Conservation (phyloP, 2,888 invertebrate species). For the Conchocele bisecta region DNA sequence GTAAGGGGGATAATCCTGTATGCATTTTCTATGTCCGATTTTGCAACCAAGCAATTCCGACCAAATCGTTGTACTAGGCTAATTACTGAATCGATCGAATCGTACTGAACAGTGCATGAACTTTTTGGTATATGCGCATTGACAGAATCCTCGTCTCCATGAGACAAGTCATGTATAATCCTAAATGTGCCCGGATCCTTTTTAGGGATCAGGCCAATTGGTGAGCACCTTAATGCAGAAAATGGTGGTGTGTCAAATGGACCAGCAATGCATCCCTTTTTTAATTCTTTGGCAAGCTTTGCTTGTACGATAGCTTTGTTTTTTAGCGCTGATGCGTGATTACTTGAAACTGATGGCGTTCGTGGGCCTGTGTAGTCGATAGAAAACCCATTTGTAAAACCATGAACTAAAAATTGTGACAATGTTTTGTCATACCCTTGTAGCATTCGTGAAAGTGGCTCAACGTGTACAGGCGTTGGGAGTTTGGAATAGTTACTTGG, state of each 20-base stretch:
- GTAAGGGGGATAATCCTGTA: conserved; percentile 30
- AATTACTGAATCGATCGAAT: conserved; percentile 20
- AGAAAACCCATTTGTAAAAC: neutral
- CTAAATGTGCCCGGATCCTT: conserved; percentile 12
- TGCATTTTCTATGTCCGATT: conserved; percentile 39
- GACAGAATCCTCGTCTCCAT: conserved; percentile 11
- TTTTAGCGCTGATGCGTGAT: conserved; percentile 15
- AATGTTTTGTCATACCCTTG: neutral
- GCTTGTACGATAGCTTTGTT: conserved; percentile 6
- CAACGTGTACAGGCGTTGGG: conserved; percentile 4
- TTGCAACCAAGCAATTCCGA: conserved; percentile 18
- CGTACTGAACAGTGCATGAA: conserved; percentile 27
- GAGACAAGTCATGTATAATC: conserved; percentile 37
- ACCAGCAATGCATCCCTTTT: conserved; percentile 7
- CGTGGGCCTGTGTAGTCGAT: neutral
- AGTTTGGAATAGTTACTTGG: too few relatives aligned
- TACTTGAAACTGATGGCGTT: neutral
- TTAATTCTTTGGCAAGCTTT: conserved; percentile 14
- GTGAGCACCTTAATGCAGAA: conserved; percentile 17
- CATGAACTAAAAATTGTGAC: neutral
- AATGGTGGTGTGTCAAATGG: conserved; percentile 31
- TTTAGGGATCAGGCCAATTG: conserved; percentile 34
- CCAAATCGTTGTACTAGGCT: conserved; percentile 23
- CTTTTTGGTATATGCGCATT: conserved; percentile 23
- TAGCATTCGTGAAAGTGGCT: neutral